These are phyloP conservation scores for Platichthys flesus DNA, from an alignment of 2,113 vertebrate genomes.

Conservation along the genomic window DNA sequence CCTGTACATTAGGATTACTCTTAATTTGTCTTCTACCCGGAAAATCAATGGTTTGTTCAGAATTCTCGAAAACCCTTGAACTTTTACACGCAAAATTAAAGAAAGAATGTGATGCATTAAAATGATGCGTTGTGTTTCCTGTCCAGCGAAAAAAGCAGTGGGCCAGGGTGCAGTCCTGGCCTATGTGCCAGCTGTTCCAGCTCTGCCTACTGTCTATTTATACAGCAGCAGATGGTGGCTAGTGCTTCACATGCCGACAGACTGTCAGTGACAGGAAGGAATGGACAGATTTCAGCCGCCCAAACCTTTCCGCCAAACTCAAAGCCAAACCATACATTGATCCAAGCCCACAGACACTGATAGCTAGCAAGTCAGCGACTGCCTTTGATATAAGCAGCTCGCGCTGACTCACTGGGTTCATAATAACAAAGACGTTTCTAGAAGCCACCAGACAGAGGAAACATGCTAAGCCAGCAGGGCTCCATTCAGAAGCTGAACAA, in stretches of 20 bases:
- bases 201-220: constrained; percentile 78
- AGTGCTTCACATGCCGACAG: constrained; percentile 78
- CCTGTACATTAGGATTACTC: neutral
- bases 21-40: neutral
- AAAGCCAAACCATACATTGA: constrained; percentile 58
- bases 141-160: constrained; percentile 51
- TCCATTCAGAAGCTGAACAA: constrained; percentile 72
- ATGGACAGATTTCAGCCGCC: constrained; percentile 78
- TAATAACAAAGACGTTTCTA: constrained; percentile 69
- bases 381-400: constrained; percentile 64
- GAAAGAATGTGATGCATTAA: constrained; percentile 2
- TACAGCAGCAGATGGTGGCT: constrained; percentile 83
- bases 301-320: constrained; percentile 67
- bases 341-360: constrained; percentile 34
- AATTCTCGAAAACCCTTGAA: too few species aligned
- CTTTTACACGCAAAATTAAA: neutral
- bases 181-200: constrained; percentile 74
- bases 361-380: constrained; percentile 31
- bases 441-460: constrained; percentile 69
- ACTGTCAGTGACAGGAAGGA: constrained; percentile 82
- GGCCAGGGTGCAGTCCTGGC: constrained; percentile 61
- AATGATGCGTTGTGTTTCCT: constrained; percentile 17
- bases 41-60: too few species aligned
- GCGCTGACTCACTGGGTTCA: constrained; percentile 39
- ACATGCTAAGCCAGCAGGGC: constrained; percentile 73